Base-by-base conservation (phyloP, 2,888 invertebrate genomes). In the Cataglyphis livida region DNA sequence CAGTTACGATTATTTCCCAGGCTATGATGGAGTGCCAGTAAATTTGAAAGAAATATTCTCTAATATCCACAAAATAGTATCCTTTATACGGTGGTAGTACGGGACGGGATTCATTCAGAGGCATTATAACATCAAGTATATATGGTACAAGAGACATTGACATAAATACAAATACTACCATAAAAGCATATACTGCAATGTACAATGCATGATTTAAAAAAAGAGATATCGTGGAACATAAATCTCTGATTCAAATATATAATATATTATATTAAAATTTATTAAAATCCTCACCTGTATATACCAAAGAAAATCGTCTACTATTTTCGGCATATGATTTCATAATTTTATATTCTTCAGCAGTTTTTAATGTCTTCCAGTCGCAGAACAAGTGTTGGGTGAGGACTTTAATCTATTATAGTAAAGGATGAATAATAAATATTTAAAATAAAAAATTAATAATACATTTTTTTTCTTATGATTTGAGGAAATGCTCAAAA, bases 51-150 rank as follows among this genome's bases (percentile, higher is more conserved):
- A 78, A 78, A 18, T 78, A n/a, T n/a, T 78, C 54, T 25, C 32
- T n/a, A 21, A 21, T 38, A 9, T 76, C 54, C 4, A 76, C 54
- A 2, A 76, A 78, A 3, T 78, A 78, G 21, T 78, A 65, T 38
- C 25, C 78, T 25, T 18, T 38, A 32, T 57, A 57, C 5, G 78
- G 68, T 1, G 35, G 68, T 18, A 66, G 15, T 15, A 41, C 0
- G 3, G 76, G 66, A 3, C 38, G 76, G 25, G 76, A 76, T 28
- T 57, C 66, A 15, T 76, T 78, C 9, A 78, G 68, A 15, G 78
- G 78, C 15, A 38, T 21, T n/a, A 68, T 3, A 28, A 78, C 35
- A 41, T 78, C 68, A 15, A 78, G 68, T 2, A 38, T 32, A 51
- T 25, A 35, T 0, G 64, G 25, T 25, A 75, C 3, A 35, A 75